Base-by-base conservation (phyloP, 2,888 invertebrate genomes). In the Smittia aterrima region DNA sequence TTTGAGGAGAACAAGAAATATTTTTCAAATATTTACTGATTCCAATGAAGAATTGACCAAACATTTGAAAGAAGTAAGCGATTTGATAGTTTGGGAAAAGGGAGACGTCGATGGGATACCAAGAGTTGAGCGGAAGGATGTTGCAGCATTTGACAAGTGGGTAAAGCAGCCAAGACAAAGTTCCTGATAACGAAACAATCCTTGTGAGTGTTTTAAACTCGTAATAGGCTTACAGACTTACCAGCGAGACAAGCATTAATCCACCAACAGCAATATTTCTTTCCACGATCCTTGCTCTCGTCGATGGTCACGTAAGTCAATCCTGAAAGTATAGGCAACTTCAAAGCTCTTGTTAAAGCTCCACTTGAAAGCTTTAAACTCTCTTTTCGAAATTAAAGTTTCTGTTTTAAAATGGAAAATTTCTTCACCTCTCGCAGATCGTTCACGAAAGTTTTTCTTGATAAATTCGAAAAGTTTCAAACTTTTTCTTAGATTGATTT, bases 41-140 rank as follows among this genome's bases (percentile, higher is more conserved):
- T 25, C 32, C 58, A 54, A 27, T n/a, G 53, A 53, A 54, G 11
- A 40, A 18, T 54, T 54, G 58, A 0, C 53, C 54, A 6, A 71
- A 32, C 13, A 54, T 16, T 71, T 71, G 58, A 25, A 53, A 71
- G 24, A 53, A 18, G 20, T 71, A 58, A 1, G 53, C 66, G 18
- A 41, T 54, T 22, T 41, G 27, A 25, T 22, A 62, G 1, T 13
- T 18, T 4, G 24, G 22, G 27, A 20, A 20, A 75, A 79, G 80
- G 27, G 78, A 79, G 73, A 78, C 79, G 76, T 82, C 79, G 22
- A 81, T 78, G 4, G 81, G 82, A 79, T 82, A 82, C 79, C 80
- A 81, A 74, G 80, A 80, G 58, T 77, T 73, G 38, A 82, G 70
- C 0, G 82, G 82, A 18, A 81, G 76, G 74, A 78, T 79, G 1